Evolutionary conservation across 2,888 invertebrate genomes (phyloP), one percentile per base, ranked within the genome.

Genomic region (Frankliniella fusca): DNA sequence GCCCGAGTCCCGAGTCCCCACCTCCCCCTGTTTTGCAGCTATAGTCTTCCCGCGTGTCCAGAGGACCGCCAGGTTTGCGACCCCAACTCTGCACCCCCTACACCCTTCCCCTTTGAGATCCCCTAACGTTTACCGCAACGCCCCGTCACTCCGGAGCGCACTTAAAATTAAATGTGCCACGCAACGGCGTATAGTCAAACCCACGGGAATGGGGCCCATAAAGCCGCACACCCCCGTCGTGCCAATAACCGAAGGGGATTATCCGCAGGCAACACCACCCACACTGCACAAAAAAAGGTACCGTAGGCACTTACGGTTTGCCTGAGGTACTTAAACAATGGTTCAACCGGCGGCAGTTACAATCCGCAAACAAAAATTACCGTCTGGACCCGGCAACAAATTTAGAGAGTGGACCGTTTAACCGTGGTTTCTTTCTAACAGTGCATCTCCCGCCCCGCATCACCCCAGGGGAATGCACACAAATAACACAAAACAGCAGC

Each of bases 101-200:
- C 61, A 18, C 54, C 54, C 54, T 2, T 7, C 8, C 18, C 54
- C 54, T 54, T 18, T 7, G 20, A 18, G 12, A 11, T 8, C 61
- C 7, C 61, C 61, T 18, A 61, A 38, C 61, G 20, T 61, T 7
- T 18, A 18, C 65, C 65, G 65, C 65, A 15, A 18, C 65, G 18
- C 65, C n/a, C 18, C 65, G 23, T 23, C 70, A 70, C 70, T 8
- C 70, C 23, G 70, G 54, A 12, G 70, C 70, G 23, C 70, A 23
- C 70, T 61, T 61, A 61, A 61, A 61, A 70, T 70, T 70, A 70
- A 70, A 70, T 23, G 70, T 70, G 70, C 70, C 23, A n/a, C 61
- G 61, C 61, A 23, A 18, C 27, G 70, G 70, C 20, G 70, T 23
- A 70, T 70, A 70, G 23, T 70, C 70, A 70, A 70, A 70, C 70